Conservation (phyloP, 2,888 invertebrate species). For the Opisthograptis luteolata region DNA sequence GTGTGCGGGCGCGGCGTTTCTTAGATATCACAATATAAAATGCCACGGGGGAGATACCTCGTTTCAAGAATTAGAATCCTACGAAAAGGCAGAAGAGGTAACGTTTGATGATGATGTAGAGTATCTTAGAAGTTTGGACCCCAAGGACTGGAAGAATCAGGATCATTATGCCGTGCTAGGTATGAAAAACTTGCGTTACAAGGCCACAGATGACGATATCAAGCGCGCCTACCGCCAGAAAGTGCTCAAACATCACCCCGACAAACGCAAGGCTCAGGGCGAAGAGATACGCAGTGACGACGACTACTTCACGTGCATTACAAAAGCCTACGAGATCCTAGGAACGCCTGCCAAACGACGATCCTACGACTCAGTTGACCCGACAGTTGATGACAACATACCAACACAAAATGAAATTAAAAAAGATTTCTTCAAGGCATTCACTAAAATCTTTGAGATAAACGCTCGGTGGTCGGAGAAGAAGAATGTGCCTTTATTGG, state of each 20-base stretch:
- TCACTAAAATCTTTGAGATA: slow-evolving; percentile 88
- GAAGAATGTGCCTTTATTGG: slow-evolving; percentile 92
- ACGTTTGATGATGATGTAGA: slow-evolving; percentile 89
- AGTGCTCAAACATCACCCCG: slow-evolving; percentile 96
- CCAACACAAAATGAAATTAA: slow-evolving; percentile 91
- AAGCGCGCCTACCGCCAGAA: slow-evolving; percentile 94
- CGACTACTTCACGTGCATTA: slow-evolving; percentile 99
- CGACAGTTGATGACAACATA: slow-evolving; percentile 94
- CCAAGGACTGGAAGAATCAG: slow-evolving; percentile 98
- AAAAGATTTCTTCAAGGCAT: slow-evolving; percentile 88
- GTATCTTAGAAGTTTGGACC: slow-evolving; percentile 94
- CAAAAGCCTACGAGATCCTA: slow-evolving; percentile 96
- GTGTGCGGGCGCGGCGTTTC: slow-evolving; percentile 79
- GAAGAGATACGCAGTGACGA: slow-evolving; percentile 95
- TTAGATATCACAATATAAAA: slow-evolving; percentile 78
- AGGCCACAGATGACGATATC: slow-evolving; percentile 96
- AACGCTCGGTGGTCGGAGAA: slow-evolving; percentile 97
- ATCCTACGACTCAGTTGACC: slow-evolving; percentile 98
- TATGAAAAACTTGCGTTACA: slow-evolving; percentile 90
- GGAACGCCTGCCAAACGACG: slow-evolving; percentile 92
- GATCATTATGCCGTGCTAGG: slow-evolving; percentile 99
- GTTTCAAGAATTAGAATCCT: slow-evolving; percentile 67
- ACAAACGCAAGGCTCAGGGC: slow-evolving; percentile 96
- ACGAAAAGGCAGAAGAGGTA: slow-evolving; percentile 74
- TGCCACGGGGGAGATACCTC: slow-evolving; percentile 78